Evolutionary conservation across 2,888 invertebrate species (phyloP), one percentile per base, ranked within the genome.

Genomic region (Tenodera sinensis): DNA sequence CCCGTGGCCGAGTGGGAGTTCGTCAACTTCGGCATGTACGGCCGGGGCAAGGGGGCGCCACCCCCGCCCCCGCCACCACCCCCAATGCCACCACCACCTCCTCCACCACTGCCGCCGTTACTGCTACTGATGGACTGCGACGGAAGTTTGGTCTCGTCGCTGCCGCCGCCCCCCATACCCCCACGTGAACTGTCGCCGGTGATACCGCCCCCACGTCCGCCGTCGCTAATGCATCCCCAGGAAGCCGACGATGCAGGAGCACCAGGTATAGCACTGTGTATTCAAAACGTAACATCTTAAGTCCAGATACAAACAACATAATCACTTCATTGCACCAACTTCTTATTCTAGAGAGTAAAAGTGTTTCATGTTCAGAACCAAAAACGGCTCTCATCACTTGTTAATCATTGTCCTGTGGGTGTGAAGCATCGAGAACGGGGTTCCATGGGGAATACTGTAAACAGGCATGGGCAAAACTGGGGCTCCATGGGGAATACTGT

Each of bases 1-100:
- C 20, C 92, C 12, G 92, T 92, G 84, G 92, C 91, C 85, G 92
- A 92, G 89, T 93, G 93, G 93, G 92, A 93, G 91, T 93, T 93
- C 91, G 92, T 93, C 88, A 93, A 92, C 90, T 93, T 93, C 91
- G 93, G 92, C 89, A 91, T 91, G n/a, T 92, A 91, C 85, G 92
- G 92, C 0, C 88, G 90, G 8, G 88, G 90, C 20, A 34, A 90
- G 28, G 87, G 83, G 6, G 84, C 87, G 30, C 81, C 25, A 25
- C 88, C 25, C 9, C 34, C 83, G 42, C 54, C 83, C 25, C 83
- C 88, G 2, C 85, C 85, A 6, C 83, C 82, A 0, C 82, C 87
- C 6, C 42, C 85, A 20, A 28, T 82, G 25, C 28, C 30, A 3
- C 47, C 83, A n/a, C 89, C 86, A n/a, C 90, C 88, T 1, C 83